A percentile compares a stretch with the other conserved stretches of the same genome.
Conservation (phyloP, 2,797 vertebrate species). For the Cebuella pygmaea region DNA sequence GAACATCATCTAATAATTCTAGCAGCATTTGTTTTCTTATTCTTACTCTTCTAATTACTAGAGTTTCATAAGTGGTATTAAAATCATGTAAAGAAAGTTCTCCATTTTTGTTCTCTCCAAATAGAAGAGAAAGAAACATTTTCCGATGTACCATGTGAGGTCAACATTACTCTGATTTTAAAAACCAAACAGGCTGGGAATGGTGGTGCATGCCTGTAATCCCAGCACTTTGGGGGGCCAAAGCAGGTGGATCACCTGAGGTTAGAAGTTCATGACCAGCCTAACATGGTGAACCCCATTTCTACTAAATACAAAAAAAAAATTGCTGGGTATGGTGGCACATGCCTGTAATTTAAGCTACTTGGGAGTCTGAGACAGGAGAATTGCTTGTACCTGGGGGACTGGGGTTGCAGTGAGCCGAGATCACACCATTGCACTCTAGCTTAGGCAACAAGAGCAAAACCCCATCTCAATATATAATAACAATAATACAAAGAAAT, state of each 20-base stretch:
- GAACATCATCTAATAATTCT: neutral
- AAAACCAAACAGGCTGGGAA: neutral
- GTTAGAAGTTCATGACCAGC: too few species aligned
- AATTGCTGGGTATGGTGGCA: accelerated
- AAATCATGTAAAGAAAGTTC: neutral
- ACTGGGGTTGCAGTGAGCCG: too few species aligned
- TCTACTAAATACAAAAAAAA: too few species aligned
- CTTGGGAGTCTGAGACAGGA: too few species aligned
- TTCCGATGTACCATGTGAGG: neutral
- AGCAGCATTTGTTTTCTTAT: neutral
- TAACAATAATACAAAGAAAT: neutral
- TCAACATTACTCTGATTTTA: neutral
- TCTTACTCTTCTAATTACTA: neutral
- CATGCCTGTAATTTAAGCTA: too few species aligned
- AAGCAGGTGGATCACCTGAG: too few species aligned
- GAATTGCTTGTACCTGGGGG: too few species aligned
- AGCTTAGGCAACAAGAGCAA: too few species aligned
- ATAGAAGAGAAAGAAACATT: neutral
- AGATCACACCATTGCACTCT: accelerated
- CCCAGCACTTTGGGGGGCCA: too few species aligned
- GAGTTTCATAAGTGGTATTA: neutral
- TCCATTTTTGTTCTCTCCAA: neutral
- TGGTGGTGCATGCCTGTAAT: too few species aligned
- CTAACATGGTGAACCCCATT: too few species aligned
- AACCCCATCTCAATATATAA: too few species aligned